Evolutionary conservation across 2,888 invertebrate genomes (phyloP).

Genomic region (Microplitis deprimator): DNA sequence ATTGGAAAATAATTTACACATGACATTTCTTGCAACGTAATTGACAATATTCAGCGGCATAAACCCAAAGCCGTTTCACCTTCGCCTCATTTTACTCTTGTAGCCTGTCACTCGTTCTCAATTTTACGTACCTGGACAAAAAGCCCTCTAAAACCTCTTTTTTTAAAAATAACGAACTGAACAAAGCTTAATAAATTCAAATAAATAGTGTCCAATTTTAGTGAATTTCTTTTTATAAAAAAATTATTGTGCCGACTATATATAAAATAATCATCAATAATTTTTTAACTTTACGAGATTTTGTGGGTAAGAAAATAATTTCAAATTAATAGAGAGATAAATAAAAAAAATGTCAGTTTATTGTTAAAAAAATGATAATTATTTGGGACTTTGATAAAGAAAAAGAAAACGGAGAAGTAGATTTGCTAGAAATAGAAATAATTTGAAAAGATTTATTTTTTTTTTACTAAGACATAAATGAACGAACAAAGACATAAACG

Average conservation of each 20-base stretch:
- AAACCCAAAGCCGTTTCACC: constrained; percentile 41
- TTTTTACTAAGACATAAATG: not conserved
- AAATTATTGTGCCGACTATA: constrained; percentile 35
- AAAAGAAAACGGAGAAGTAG: not conserved
- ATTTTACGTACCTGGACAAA: constrained; percentile 61
- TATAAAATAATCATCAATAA: constrained; percentile 12
- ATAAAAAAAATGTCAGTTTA: not conserved
- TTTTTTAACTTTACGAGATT: not conserved
- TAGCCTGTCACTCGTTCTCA: constrained; percentile 49
- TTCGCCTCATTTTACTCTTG: constrained; percentile 49
- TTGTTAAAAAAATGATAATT: not conserved
- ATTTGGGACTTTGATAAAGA: not conserved
- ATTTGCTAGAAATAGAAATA: constrained; percentile 11
- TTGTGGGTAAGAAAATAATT: no score
- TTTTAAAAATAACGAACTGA: not conserved
- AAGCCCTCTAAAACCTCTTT: constrained; percentile 28
- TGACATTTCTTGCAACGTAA: constrained; percentile 57
- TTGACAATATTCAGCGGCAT: constrained; percentile 58
- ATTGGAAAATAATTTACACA: constrained; percentile 55
- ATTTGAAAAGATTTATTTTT: not conserved
- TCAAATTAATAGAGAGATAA: no score
- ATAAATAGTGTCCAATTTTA: constrained; percentile 20
- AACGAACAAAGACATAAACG: constrained; percentile 40
- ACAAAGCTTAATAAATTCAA: not conserved
- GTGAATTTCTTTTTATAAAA: constrained; percentile 17